These are phyloP conservation scores for Dryobotodes eremita DNA, from an alignment of 2,888 invertebrate genomes.

Conservation along the genomic window DNA sequence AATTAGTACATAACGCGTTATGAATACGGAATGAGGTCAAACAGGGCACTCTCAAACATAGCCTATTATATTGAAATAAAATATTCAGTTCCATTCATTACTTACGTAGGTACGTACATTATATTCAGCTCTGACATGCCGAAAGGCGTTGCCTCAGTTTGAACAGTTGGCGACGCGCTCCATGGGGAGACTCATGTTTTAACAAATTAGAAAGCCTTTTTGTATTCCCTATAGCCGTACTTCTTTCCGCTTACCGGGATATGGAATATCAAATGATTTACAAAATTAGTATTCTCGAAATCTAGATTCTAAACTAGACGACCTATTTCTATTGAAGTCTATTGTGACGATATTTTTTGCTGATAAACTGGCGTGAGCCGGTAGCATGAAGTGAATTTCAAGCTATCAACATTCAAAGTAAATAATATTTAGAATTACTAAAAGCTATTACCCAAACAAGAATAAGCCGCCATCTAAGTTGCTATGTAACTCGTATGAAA, in stretches of 20 bases:
- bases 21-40: constrained; percentile 90
- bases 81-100: constrained; percentile 89
- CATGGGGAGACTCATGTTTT: constrained; percentile 76
- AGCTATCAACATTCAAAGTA: constrained; percentile 48
- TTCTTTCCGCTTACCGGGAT: constrained; percentile 59
- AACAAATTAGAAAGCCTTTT: constrained; percentile 77
- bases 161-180: constrained; percentile 85
- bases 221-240: constrained; percentile 66
- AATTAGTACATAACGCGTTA: constrained; percentile 89
- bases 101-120: constrained; percentile 79
- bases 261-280: constrained; percentile 38
- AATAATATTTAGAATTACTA: constrained; percentile 58
- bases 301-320: constrained; percentile 21
- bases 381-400: constrained; percentile 52
- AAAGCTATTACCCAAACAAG: constrained; percentile 69
- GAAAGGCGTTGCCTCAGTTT: constrained; percentile 87
- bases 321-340: constrained; percentile 28
- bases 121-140: constrained; percentile 82
- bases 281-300: constrained; percentile 26
- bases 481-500: constrained; percentile 73
- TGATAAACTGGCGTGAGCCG: constrained; percentile 8
- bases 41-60: constrained; percentile 87
- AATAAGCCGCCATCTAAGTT: constrained; percentile 70
- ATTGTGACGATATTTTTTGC: constrained; percentile 35
- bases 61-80: constrained; percentile 89